These are phyloP conservation scores for Siphamia tubifer DNA, from an alignment of 2,113 vertebrate species.

Conservation along the genomic window DNA sequence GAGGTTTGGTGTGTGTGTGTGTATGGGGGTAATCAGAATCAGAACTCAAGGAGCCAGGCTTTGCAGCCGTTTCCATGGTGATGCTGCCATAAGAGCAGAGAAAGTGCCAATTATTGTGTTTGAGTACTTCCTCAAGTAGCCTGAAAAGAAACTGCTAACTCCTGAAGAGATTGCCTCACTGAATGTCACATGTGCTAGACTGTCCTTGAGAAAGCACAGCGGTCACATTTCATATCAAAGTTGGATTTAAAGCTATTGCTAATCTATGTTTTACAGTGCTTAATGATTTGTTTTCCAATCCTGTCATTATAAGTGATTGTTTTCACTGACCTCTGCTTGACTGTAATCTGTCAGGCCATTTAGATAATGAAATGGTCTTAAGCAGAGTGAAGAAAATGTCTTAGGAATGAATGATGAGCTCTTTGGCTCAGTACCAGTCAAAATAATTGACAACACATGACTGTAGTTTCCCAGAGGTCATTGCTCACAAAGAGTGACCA, in stretches of 20 bases:
- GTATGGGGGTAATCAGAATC: slow-evolving; percentile 46
- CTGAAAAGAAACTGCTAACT: slow-evolving; percentile 28
- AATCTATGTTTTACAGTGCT: neutral
- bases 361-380: slow-evolving; percentile 18
- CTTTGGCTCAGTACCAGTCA: slow-evolving; percentile 22
- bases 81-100: slow-evolving; percentile 33
- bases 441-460: slow-evolving; percentile 31
- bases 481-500: slow-evolving; percentile 7
- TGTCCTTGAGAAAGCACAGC: slow-evolving; percentile 19
- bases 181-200: neutral
- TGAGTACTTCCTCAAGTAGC: slow-evolving; percentile 61
- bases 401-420: slow-evolving; percentile 25
- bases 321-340: slow-evolving; percentile 25
- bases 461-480: slow-evolving; percentile 16
- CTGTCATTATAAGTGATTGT: neutral
- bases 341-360: slow-evolving; percentile 26
- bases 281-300: slow-evolving; percentile 15
- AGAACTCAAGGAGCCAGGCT: slow-evolving; percentile 60
- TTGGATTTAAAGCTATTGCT: slow-evolving; percentile 3
- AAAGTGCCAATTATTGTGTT: slow-evolving; percentile 62
- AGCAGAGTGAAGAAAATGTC: slow-evolving; percentile 18
- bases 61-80: slow-evolving; percentile 65
- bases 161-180: slow-evolving; percentile 29
- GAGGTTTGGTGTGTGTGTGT: slow-evolving; percentile 27
- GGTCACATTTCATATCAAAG: slow-evolving; percentile 2